Base-by-base conservation (phyloP, 2,888 invertebrate genomes). In the Heliconius cydno region DNA sequence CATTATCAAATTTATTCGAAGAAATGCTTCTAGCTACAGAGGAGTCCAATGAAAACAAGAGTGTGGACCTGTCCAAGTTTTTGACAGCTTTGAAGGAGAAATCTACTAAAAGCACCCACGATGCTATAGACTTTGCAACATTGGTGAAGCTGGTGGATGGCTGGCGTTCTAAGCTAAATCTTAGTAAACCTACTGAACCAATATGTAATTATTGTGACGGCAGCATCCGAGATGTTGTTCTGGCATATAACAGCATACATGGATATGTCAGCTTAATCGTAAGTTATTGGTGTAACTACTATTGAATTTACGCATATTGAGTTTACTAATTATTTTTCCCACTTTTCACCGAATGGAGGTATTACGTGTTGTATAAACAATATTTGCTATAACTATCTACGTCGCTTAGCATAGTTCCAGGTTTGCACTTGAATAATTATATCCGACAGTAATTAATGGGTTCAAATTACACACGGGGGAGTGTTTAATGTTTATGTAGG, bases 221-320 rank as follows among this genome's bases (percentile, higher is more conserved):
- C 0, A 92, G 91, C 73, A 92, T 97, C 77, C 94, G 96, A 68
- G 96, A 96, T 72, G 89, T 97, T 78, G 93, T 97, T 28, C 88
- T 95, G 3, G 94, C 95, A 0, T 98, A 98, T 90, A 96, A 96
- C 82, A 92, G 96, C 75, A 95, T 97, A 81, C 98, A 99, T 90
- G 98, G 98, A 81, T 98, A 98, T 90, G 95, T 98, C 82, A 97
- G 98, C 76, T 95, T 98, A 22, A 94, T 97, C 85, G 98, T 98
- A 87, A 96, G 96, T 75, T 75, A 46, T 66, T 30, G 41, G 25
- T 30, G 68, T 41, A 75, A 57, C 1, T 73, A 34, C 12, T 6
- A 73, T 60, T 19, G 12, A 28, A 52, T 41, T 71, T 41, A 46
- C 19, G 22, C 7, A 25, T 66, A 30, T n/a, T n/a, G n/a, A n/a